A percentile compares a stretch with the other conserved stretches of the same genome.
Conservation (phyloP, 2,888 invertebrate species). For the Drosophila pseudotakahashii region DNA sequence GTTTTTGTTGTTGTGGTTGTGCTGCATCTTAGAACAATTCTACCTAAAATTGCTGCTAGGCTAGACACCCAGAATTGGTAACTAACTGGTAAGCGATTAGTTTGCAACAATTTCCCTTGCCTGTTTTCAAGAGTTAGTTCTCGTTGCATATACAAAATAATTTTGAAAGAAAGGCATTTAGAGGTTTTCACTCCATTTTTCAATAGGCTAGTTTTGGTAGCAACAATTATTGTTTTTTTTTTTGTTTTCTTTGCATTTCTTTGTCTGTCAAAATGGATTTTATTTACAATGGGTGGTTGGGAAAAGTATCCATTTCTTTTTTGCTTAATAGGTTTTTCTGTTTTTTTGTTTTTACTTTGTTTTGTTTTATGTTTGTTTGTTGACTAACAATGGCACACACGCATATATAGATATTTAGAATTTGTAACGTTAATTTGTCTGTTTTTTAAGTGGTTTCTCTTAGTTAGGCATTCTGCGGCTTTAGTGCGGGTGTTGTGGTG, state of each 20-base stretch:
- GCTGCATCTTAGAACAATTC: constrained; percentile 5
- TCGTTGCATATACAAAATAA: constrained; percentile 9
- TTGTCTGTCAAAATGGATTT: constrained; percentile 31
- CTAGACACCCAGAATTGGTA: constrained; percentile 26
- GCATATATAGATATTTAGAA: constrained; percentile 37
- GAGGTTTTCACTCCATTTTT: constrained; percentile 18
- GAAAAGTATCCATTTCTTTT: not conserved
- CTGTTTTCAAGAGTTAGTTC: not conserved
- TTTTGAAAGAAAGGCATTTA: constrained; percentile 30
- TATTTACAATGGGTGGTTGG: constrained; percentile 25
- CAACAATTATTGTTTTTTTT: constrained; percentile 18
- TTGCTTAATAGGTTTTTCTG: not conserved
- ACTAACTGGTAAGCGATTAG: constrained; percentile 18
- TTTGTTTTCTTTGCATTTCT: constrained; percentile 5
- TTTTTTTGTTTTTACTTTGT: not conserved
- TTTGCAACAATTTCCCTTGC: constrained; percentile 5
- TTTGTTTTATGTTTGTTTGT: constrained; percentile 8
- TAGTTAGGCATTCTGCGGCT: constrained; percentile 38
- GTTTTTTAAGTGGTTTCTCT: constrained; percentile 15
- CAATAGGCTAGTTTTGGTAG: constrained; percentile 15
- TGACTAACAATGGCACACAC: constrained; percentile 53
- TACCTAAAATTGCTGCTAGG: constrained; percentile 12
- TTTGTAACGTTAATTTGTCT: constrained; percentile 37
- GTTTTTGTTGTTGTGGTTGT: constrained; percentile 1
- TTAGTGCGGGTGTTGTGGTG: constrained; percentile 15